Conservation (phyloP, 2,797 vertebrate species). For the Lophius americanus region DNA sequence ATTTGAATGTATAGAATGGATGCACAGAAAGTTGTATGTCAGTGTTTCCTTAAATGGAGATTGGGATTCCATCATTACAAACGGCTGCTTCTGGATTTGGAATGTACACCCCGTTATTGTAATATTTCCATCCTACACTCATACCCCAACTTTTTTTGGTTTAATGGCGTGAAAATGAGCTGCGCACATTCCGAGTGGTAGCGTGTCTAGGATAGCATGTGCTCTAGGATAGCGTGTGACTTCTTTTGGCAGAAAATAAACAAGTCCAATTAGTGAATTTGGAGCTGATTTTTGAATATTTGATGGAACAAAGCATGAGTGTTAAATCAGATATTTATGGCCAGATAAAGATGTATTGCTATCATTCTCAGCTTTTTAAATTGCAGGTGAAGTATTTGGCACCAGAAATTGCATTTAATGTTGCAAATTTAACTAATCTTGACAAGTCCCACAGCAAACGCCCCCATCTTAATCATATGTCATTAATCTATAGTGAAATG, state of each 20-base stretch:
- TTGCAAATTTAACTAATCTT: no score
- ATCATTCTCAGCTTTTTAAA: neutral
- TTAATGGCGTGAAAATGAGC: constrained; percentile 3
- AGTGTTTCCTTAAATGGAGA: neutral
- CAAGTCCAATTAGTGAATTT: constrained; percentile 18
- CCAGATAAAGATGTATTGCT: constrained; percentile 3
- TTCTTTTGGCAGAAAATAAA: constrained; percentile 17
- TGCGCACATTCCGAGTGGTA: constrained; percentile 11
- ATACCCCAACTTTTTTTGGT: neutral
- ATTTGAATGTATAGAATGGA: neutral
- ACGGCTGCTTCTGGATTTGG: constrained; percentile 14
- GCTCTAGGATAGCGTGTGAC: neutral
- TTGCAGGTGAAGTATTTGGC: constrained; percentile 5
- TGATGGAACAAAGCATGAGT: neutral
- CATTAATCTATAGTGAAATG: no score
- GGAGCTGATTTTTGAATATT: constrained; percentile 21
- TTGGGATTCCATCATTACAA: constrained; percentile 17
- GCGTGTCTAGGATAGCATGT: neutral
- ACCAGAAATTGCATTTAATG: neutral
- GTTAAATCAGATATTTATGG: constrained; percentile 13
- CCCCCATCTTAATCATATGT: no score
- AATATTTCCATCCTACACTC: constrained; percentile 1
- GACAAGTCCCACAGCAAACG: no score
- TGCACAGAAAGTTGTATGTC: neutral
- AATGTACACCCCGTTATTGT: neutral